Evolutionary conservation across 1,140 invertebrate genomes (phyloP).

Genomic region (Drosophila subobscura): DNA sequence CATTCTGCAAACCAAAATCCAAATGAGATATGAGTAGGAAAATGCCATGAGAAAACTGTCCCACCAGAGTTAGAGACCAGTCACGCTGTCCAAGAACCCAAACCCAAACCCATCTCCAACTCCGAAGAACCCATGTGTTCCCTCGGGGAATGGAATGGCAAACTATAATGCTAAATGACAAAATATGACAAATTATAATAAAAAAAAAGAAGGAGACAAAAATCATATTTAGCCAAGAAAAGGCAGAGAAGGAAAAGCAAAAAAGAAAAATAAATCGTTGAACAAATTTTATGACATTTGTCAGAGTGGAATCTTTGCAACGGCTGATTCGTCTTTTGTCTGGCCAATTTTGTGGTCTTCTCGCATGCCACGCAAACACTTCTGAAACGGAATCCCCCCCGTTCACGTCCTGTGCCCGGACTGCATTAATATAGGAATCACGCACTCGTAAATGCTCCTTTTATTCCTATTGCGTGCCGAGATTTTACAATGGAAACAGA

Average conservation of each 20-base stretch:
- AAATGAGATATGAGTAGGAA: constrained; percentile 41
- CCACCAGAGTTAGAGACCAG: not conserved
- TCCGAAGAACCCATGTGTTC: too few species aligned
- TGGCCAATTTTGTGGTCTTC: constrained; percentile 47
- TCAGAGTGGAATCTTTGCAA: constrained; percentile 39
- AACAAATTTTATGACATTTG: constrained; percentile 57
- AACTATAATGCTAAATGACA: constrained; percentile 78
- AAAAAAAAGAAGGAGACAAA: constrained; percentile 15
- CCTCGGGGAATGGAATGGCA: constrained; percentile 7
- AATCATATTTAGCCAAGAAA: constrained; percentile 14
- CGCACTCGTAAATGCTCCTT: constrained; percentile 65
- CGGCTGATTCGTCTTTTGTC: constrained; percentile 49
- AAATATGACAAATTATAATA: constrained; percentile 77
- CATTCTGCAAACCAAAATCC: not conserved
- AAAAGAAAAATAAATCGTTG: constrained; percentile 10
- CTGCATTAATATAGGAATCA: constrained; percentile 69
- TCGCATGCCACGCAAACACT: constrained; percentile 29
- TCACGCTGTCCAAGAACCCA: too few species aligned
- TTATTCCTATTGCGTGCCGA: constrained; percentile 66
- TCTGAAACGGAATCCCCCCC: not conserved
- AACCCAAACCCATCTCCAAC: too few species aligned
- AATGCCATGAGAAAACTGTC: constrained; percentile 31
- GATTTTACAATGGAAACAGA: constrained; percentile 55
- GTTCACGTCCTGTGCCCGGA: not conserved
- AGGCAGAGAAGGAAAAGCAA: not conserved